A percentile compares a stretch with the other conserved stretches of the same genome.
Evolutionary conservation across 2,113 vertebrate species (phyloP).

Genomic region (Sinocyclocheilus grahami): DNA sequence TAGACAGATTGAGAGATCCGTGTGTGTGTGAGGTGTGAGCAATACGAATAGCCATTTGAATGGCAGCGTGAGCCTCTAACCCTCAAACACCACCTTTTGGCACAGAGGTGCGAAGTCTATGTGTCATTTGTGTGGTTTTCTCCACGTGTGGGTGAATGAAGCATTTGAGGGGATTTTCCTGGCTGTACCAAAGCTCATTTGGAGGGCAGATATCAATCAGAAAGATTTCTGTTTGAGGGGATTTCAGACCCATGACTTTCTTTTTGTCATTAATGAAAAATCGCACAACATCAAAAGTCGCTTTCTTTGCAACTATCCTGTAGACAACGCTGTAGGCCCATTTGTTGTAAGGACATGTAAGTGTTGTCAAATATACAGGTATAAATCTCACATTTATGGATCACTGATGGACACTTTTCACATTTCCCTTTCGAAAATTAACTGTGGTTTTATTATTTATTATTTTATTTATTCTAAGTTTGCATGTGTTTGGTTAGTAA

Average conservation of each 20-base stretch:
- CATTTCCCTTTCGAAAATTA: not conserved
- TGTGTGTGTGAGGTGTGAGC: slow-evolving; percentile 26
- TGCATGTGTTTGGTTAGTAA: too few relatives aligned
- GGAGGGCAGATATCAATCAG: slow-evolving; percentile 3
- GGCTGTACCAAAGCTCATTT: not conserved
- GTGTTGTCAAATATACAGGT: too few relatives aligned
- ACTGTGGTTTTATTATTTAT: too few relatives aligned
- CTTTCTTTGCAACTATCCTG: not conserved
- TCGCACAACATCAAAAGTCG: not conserved
- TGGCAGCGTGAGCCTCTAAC: slow-evolving; percentile 64
- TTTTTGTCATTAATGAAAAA: not conserved
- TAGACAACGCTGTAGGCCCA: not conserved
- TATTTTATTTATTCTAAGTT: too few relatives aligned
- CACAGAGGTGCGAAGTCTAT: slow-evolving; percentile 65
- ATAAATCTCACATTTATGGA: not conserved
- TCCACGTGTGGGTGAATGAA: slow-evolving; percentile 9
- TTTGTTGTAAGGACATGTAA: not conserved
- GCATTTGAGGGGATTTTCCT: not conserved
- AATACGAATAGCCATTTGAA: slow-evolving; percentile 67
- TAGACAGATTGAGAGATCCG: slow-evolving; percentile 9
- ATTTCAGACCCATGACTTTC: not conserved
- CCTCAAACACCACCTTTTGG: slow-evolving; percentile 73
- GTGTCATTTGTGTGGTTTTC: slow-evolving; percentile 13
- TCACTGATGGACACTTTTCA: not conserved
- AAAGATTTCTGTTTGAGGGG: not conserved